Percentiles rank a stretch among this genome's conserved stretches.
Evolutionary conservation across 1,140 invertebrate species (phyloP).

Genomic region (Thaumetopoea pityocampa): DNA sequence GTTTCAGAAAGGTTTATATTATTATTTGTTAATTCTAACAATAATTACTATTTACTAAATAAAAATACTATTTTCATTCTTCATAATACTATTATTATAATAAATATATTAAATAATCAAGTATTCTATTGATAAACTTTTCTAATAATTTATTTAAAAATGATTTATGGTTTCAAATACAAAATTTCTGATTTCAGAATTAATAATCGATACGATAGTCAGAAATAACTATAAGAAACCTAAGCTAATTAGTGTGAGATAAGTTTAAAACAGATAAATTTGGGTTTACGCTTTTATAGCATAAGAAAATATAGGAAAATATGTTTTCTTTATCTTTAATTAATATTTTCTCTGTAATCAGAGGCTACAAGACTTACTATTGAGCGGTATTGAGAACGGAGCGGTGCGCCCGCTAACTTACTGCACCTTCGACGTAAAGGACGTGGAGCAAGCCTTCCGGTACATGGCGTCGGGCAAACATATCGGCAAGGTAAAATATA

Average conservation of each 20-base stretch:
- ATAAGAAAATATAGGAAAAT: too few relatives aligned
- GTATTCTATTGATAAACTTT: neutral
- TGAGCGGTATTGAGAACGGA: slow-evolving; percentile 80
- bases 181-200: too few relatives aligned
- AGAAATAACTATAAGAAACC: too few relatives aligned
- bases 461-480: slow-evolving; percentile 92
- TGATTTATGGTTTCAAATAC: too few relatives aligned
- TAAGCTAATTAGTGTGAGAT: too few relatives aligned
- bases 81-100: too few relatives aligned
- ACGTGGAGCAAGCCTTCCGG: slow-evolving; percentile 82
- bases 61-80: neutral
- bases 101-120: neutral
- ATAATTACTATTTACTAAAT: too few relatives aligned
- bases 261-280: too few relatives aligned
- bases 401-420: slow-evolving; percentile 79
- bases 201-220: too few relatives aligned
- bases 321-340: too few relatives aligned
- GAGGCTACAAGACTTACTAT: slow-evolving; percentile 74
- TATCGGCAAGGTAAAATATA: slow-evolving; percentile 85
- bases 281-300: too few relatives aligned
- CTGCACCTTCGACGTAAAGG: slow-evolving; percentile 77
- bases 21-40: neutral
- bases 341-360: slow-evolving; percentile 9
- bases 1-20: slow-evolving; percentile 50
- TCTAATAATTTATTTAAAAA: neutral